Evolutionary conservation across 2,113 vertebrate species (phyloP).

Genomic region (Dasypus novemcinctus): DNA sequence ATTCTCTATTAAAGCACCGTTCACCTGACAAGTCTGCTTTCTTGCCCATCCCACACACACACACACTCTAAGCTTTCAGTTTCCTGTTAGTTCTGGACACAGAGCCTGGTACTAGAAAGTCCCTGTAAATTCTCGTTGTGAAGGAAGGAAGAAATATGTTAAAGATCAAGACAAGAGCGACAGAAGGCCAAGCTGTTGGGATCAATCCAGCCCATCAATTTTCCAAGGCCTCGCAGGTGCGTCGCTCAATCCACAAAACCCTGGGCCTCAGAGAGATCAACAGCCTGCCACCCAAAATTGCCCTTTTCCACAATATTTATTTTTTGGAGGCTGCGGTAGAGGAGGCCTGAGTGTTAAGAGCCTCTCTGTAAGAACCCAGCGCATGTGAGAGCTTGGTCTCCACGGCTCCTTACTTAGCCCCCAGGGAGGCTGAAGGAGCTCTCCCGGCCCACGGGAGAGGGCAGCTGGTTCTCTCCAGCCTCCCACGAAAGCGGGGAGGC

Average conservation of each 20-base stretch:
- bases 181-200: background rate
- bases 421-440: background rate
- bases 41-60: background rate
- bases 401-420: background rate
- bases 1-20: background rate
- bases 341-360: background rate
- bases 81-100: background rate
- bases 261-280: background rate
- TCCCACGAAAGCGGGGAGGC: background rate
- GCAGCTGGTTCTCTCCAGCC: background rate
- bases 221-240: background rate
- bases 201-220: background rate
- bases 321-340: background rate
- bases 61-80: background rate
- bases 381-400: background rate
- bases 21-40: background rate
- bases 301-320: background rate
- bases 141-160: background rate
- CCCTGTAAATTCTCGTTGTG: background rate
- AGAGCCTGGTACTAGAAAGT: background rate
- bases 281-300: background rate
- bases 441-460: background rate
- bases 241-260: slow-evolving; percentile 19
- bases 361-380: background rate
- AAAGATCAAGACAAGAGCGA: background rate